A percentile compares a stretch with the other conserved stretches of the same genome.
Evolutionary conservation across 2,888 invertebrate species (phyloP).

Genomic region (Thereva unica): DNA sequence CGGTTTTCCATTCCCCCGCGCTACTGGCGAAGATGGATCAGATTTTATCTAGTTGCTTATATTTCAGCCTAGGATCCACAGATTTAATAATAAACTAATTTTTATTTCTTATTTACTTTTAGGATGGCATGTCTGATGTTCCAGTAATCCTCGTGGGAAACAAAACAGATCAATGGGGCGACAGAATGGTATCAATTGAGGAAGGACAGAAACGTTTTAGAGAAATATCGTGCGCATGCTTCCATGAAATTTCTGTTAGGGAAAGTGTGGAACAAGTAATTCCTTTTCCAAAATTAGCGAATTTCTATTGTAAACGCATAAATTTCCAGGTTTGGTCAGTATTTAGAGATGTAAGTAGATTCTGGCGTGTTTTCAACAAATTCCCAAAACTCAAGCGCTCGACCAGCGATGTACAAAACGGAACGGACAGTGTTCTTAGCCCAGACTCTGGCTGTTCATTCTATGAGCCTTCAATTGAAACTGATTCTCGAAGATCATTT

Average conservation of each 20-base stretch:
- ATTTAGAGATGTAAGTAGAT: slow-evolving; percentile 75
- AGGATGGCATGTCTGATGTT: slow-evolving; percentile 68
- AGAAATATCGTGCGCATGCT: slow-evolving; percentile 80
- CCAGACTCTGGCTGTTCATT: slow-evolving; percentile 60
- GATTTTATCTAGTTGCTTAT: no score
- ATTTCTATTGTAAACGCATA: not conserved
- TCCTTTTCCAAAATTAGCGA: not conserved
- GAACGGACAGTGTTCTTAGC: slow-evolving; percentile 60
- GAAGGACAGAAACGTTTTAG: slow-evolving; percentile 75
- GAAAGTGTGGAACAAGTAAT: slow-evolving; percentile 80
- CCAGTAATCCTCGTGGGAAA: slow-evolving; percentile 83
- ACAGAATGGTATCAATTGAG: slow-evolving; percentile 78
- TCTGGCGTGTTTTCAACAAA: slow-evolving; percentile 74
- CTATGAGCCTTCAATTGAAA: slow-evolving; percentile 54
- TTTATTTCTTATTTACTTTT: slow-evolving; percentile 37
- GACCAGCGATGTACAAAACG: slow-evolving; percentile 62
- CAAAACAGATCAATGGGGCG: slow-evolving; percentile 76
- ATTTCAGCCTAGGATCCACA: no score
- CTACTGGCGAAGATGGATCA: no score
- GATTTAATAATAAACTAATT: slow-evolving; percentile 11
- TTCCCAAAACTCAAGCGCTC: slow-evolving; percentile 67
- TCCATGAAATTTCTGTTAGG: slow-evolving; percentile 83
- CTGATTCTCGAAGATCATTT: slow-evolving; percentile 53
- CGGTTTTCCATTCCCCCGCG: not conserved
- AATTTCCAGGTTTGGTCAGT: slow-evolving; percentile 69